Base-by-base conservation (phyloP, 1,140 invertebrate genomes). In the Coptotermes formosanus region DNA sequence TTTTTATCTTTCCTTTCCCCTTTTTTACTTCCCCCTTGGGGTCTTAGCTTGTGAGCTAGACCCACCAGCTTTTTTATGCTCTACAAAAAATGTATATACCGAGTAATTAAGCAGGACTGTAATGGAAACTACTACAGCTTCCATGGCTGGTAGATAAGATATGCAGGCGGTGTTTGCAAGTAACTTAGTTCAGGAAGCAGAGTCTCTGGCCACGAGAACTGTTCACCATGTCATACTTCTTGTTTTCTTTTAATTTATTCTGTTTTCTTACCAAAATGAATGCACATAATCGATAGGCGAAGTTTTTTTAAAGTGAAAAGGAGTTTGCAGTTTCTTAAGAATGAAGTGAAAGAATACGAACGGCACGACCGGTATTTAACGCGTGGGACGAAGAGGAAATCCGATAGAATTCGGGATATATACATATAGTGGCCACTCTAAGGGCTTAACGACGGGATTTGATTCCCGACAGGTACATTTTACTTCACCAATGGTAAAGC, bases 1-100 rank as follows among this genome's bases (percentile, higher is more conserved):
- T 84, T 84, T 84, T 84, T 84, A 55, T 84, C 30, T 45, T 55
- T n/a, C 16, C 11, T 83, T 38, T 59, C 83, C 44, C 83, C 83
- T 38, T 84, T 83, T 83, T 83, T 83, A 44, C 45, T 84, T 43
- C 83, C 59, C 59, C 59, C 59, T 64, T 75, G 64, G n/a, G 64
- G 64, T 14, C 64, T 75, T 30, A 30, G 64, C 9, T 30, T 30
- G 52, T 55, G n/a, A n/a, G 25, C 25, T 6, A 75, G 64, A 75
- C 64, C 64, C 64, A n/a, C 64, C n/a, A n/a, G 11, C 0, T 75
- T 75, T 75, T 75, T 30, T 75, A 9, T 30, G 64, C 64, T 30
- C 25, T 7, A 75, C 64, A 75, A 30, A 75, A 55, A 55, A 55
- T 55, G 19, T 30, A 30, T 30, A 75, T 64, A 19, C n/a, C 64